Conservation (phyloP, 2,113 vertebrate species). For the Myrmecophaga tridactyla region DNA sequence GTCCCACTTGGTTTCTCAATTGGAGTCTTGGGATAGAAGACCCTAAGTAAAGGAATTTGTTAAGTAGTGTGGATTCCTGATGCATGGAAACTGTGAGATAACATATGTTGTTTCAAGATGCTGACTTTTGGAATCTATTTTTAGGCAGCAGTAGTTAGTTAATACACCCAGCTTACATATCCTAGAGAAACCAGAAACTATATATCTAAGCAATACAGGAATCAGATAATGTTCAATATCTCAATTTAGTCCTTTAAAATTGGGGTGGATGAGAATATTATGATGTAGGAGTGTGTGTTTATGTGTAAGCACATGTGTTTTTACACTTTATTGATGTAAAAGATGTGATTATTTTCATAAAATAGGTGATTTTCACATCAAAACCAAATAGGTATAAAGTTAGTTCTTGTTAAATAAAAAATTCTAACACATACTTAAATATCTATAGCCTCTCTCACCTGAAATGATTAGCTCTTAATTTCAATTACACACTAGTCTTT, state of each 20-base stretch:
- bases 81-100: background rate
- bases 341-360: background rate
- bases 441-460: background rate
- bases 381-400: background rate
- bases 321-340: background rate
- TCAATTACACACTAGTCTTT: background rate
- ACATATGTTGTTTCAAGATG: background rate
- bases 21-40: background rate
- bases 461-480: slow-evolving; percentile 6
- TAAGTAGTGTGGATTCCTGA: background rate
- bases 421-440: background rate
- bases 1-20: background rate
- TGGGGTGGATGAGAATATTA: background rate
- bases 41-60: background rate
- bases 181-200: background rate
- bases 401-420: background rate
- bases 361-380: background rate
- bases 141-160: background rate
- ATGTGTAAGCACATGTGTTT: background rate
- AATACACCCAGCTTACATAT: background rate
- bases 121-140: background rate
- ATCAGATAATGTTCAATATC: background rate
- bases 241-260: background rate
- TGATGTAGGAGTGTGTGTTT: background rate
- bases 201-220: background rate